Conservation (phyloP, 1,140 invertebrate genomes). For the Pectinophora gossypiella region DNA sequence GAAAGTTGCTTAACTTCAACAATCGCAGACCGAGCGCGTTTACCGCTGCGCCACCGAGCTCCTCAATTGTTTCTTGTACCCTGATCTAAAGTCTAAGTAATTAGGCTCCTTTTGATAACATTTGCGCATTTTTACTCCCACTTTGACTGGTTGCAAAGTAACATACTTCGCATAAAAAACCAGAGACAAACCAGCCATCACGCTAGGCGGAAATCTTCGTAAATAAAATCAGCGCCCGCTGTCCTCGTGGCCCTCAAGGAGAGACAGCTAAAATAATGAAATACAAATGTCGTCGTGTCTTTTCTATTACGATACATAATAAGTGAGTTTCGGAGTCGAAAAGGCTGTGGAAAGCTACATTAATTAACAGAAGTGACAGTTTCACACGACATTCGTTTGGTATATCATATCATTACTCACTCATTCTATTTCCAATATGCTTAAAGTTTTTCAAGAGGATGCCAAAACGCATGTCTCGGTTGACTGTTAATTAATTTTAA, state of each 20-base stretch:
- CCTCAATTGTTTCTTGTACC: too few relatives aligned
- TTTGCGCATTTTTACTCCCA: too few relatives aligned
- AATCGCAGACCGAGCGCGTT: too few relatives aligned
- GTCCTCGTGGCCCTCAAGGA: too few relatives aligned
- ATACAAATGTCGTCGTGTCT: constrained; percentile 30
- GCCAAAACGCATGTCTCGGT: constrained; percentile 46
- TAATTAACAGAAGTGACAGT: constrained; percentile 50
- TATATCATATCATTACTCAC: constrained; percentile 51
- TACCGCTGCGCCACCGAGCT: too few relatives aligned
- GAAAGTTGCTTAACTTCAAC: too few relatives aligned
- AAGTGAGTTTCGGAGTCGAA: constrained; percentile 15
- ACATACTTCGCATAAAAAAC: too few relatives aligned
- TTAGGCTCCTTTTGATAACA: too few relatives aligned
- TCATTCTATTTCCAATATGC: constrained; percentile 53
- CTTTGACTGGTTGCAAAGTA: too few relatives aligned
- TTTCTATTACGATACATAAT: constrained; percentile 27
- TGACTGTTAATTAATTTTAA: constrained; percentile 59
- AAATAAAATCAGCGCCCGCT: neutral
- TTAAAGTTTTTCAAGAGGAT: constrained; percentile 49
- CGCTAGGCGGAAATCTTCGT: too few relatives aligned
- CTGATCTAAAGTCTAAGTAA: too few relatives aligned
- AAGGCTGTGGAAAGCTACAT: constrained; percentile 30
- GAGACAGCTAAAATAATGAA: constrained; percentile 27
- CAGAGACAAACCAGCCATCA: too few relatives aligned
- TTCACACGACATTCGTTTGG: constrained; percentile 55